Conservation (phyloP, 2,888 invertebrate species). For the Agriopis marginaria region DNA sequence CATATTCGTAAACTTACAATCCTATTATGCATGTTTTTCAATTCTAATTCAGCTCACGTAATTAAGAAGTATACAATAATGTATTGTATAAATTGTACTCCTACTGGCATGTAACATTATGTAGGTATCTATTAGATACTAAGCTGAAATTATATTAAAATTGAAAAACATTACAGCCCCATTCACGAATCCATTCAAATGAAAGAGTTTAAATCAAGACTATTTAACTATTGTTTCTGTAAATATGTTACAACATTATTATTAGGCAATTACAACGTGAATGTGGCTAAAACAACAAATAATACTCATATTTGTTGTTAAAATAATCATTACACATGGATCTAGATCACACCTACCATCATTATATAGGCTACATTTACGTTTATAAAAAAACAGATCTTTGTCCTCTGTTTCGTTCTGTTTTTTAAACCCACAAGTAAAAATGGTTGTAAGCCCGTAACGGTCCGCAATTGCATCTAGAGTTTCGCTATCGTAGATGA, state of each 20-base stretch:
- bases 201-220: background rate
- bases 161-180: conserved; percentile 65
- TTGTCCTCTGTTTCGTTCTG: conserved; percentile 55
- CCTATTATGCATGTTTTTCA: conserved; percentile 63
- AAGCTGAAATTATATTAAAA: conserved; percentile 49
- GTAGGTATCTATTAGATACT: background rate
- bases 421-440: conserved; percentile 68
- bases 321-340: conserved; percentile 55
- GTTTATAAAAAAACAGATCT: conserved; percentile 66
- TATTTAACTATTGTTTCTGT: background rate
- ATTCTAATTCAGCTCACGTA: conserved; percentile 50
- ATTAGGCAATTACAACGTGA: conserved; percentile 56
- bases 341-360: conserved; percentile 29
- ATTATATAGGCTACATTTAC: conserved; percentile 66
- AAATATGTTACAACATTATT: conserved; percentile 10
- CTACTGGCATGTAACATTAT: background rate
- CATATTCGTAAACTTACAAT: conserved; percentile 47
- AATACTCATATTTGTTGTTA: conserved; percentile 49
- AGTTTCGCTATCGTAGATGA: conserved; percentile 66
- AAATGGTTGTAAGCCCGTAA: conserved; percentile 49
- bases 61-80: background rate
- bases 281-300: conserved; percentile 57
- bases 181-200: conserved; percentile 55
- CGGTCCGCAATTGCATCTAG: conserved; percentile 60
- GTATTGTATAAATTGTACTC: background rate